Evolutionary conservation across 2,797 vertebrate genomes (phyloP).

Genomic region (Argyrosomus regius): DNA sequence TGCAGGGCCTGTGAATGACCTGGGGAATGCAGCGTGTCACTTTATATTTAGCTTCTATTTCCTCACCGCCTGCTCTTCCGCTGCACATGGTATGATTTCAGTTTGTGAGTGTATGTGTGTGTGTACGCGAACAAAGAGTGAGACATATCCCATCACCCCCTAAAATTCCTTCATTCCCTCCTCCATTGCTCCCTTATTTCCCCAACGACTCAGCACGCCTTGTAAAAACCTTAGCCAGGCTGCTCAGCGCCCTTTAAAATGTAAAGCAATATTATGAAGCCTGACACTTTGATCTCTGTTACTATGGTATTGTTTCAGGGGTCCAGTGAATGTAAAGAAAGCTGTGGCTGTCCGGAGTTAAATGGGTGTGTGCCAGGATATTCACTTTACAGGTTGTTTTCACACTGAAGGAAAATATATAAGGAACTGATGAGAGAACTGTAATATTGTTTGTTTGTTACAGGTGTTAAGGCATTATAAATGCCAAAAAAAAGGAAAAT

Average conservation of each 20-base stretch:
- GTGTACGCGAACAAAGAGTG: conserved; percentile 55
- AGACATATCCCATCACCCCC: conserved; percentile 72
- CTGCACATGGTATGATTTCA: conserved; percentile 74
- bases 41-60: conserved; percentile 81
- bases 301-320: conserved; percentile 76
- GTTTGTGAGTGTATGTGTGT: conserved; percentile 46
- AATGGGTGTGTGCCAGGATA: conserved; percentile 36
- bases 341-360: conserved; percentile 47
- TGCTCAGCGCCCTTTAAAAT: conserved; percentile 80
- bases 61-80: conserved; percentile 74
- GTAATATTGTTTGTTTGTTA: conserved; percentile 61
- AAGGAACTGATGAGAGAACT: conserved; percentile 50
- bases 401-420: conserved; percentile 31
- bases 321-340: conserved; percentile 73
- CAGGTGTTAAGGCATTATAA: conserved; percentile 59
- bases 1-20: conserved; percentile 72
- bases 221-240: conserved; percentile 76
- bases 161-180: conserved; percentile 79
- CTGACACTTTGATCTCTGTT: conserved; percentile 80
- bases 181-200: conserved; percentile 79
- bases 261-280: conserved; percentile 80
- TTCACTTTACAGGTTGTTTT: conserved; percentile 34
- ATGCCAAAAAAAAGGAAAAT: conserved; percentile 41
- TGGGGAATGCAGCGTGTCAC: conserved; percentile 77
- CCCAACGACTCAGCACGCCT: conserved; percentile 73